Base-by-base conservation (phyloP, 2,888 invertebrate genomes). In the Anagyrus pseudococci region DNA sequence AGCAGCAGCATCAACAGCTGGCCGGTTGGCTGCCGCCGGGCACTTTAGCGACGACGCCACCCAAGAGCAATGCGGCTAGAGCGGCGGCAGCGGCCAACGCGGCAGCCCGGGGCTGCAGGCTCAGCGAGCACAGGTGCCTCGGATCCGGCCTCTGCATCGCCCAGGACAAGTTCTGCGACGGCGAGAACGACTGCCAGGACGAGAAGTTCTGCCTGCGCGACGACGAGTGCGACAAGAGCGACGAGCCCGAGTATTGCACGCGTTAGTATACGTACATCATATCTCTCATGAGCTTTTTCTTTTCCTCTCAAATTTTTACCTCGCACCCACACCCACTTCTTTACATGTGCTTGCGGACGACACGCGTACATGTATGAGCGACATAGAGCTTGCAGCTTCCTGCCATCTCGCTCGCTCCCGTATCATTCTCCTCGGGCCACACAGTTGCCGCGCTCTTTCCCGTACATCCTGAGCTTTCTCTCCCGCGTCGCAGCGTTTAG, bases 161-260 rank as follows among this genome's bases (percentile, higher is more conserved):
- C 4, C 82, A 89, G 77, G 89, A 89, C 82, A 88, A 88, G 78
- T 91, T 86, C 79, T 93, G 92, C 82, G 90, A 93, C 75, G 91
- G 92, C 19, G 85, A 89, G 66, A 87, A 88, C 73, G 91, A 93
- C 78, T 93, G 92, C 76, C 86, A 87, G 29, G 29, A 89, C 77
- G 89, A 89, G 82, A 88, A 88, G 78, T 91, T 86, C 79, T 93
- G 92, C 82, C 90, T 93, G 75, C 91, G 92, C 19, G 85, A 89
- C 66, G 87, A 88, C 73, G 91, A 93, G 78, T 93, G 92, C 92
- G 92, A 92, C 81, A 88, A 88, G 75, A 89, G 89, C 68, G 92
- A 93, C 78, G 92, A 93, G 80, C 88, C 89, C 2, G 84, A 85
- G 73, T 86, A 87, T 72, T 92, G 92, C 81, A 85, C 90, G 73